Conservation (phyloP, 2,113 vertebrate genomes). For the Cynocephalus volans region DNA sequence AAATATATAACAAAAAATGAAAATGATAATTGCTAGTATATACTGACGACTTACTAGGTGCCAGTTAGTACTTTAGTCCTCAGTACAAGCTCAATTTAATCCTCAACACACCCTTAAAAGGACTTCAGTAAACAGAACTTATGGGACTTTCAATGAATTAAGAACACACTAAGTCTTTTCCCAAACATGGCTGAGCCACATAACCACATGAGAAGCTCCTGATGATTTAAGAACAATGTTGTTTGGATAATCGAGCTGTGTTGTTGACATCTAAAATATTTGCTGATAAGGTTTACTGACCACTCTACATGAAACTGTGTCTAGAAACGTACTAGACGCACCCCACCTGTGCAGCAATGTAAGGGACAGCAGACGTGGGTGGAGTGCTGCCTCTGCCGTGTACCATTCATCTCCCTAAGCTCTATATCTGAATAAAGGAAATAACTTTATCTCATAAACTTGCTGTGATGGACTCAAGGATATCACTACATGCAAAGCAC, state of each 20-base stretch:
- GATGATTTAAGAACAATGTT: not conserved
- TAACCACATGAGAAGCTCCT: not conserved
- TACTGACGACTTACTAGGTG: not conserved
- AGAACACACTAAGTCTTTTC: not conserved
- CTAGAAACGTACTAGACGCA: not conserved
- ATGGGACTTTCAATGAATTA: not conserved
- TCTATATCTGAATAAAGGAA: not conserved
- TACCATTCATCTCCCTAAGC: not conserved
- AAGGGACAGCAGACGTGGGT: rapidly evolving
- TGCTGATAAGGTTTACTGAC: not conserved
- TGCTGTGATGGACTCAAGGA: not conserved
- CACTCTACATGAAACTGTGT: not conserved
- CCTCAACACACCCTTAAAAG: not conserved
- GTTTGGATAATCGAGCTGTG: not conserved
- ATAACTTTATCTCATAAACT: not conserved
- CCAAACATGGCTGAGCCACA: not conserved
- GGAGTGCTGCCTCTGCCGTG: not conserved
- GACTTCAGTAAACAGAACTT: not conserved
- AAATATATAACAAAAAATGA: not conserved
- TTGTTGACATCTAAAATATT: not conserved
- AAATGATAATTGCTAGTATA: not conserved
- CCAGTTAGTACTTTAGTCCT: not conserved
- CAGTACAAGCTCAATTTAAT: not conserved
- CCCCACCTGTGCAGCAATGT: not conserved
- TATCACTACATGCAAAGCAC: not conserved